Evolutionary conservation across 2,797 vertebrate species (phyloP).

Genomic region (Tragelaphus eurycerus): DNA sequence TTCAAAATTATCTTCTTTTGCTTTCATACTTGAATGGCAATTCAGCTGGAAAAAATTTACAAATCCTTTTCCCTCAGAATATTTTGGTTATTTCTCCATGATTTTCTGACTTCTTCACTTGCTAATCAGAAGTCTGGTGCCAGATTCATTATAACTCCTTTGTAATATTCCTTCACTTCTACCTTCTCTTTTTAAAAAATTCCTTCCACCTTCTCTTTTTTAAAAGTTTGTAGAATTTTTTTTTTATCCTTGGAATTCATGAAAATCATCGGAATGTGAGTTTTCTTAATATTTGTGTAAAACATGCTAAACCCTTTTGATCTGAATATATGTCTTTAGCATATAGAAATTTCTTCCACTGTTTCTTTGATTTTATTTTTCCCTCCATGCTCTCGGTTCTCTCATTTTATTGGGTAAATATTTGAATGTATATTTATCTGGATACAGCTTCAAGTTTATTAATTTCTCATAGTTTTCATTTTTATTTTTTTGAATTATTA

Average conservation of each 20-base stretch:
- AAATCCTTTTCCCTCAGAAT: not conserved
- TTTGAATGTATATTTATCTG: not conserved
- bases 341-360: not conserved
- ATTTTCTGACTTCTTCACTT: not conserved
- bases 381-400: not conserved
- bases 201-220: not conserved
- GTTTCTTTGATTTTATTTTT: constrained; percentile 4
- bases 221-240: not conserved
- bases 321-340: not conserved
- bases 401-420: not conserved
- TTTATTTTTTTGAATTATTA: not conserved
- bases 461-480: not conserved
- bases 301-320: not conserved
- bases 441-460: not conserved
- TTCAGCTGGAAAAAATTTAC: not conserved
- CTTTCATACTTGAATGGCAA: not conserved
- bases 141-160: not conserved
- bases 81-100: not conserved
- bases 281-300: not conserved
- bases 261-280: not conserved
- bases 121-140: not conserved
- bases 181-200: not conserved
- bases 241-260: not conserved
- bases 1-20: constrained; percentile 43
- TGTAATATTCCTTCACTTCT: not conserved